phyloP scores from a whole-genome alignment of 2,113 vertebrate genomes.

The Corynorhinus townsendii region DNA sequence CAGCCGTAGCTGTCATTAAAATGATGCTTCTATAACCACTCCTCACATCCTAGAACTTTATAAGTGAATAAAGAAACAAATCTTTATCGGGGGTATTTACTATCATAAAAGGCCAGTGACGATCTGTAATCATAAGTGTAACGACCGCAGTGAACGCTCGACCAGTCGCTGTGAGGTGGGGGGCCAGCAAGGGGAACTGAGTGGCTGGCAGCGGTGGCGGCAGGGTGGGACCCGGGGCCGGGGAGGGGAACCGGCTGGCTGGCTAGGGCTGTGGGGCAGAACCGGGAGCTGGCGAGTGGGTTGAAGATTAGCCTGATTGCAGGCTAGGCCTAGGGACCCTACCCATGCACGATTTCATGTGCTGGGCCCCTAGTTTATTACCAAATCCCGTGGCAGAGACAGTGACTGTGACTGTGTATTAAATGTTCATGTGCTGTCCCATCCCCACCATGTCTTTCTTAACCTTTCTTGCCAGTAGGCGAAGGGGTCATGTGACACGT shows the following conservation, averaged over 20 bases:
- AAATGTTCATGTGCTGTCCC: neutral
- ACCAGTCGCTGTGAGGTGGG: no score
- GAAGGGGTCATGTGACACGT: neutral
- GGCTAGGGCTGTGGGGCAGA: no score
- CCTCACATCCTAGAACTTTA: neutral
- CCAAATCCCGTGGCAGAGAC: neutral
- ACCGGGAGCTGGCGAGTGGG: no score
- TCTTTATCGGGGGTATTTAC: neutral
- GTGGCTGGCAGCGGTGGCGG: no score
- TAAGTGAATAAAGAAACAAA: slow-evolving; percentile 7
- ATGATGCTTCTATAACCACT: neutral
- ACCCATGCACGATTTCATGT: no score
- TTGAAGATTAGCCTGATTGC: no score
- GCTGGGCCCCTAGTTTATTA: neutral
- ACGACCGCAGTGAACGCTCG: no score
- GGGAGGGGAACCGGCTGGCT: no score
- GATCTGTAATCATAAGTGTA: no score
- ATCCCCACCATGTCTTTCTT: neutral
- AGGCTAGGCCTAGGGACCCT: no score
- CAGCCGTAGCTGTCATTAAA: slow-evolving; percentile 31
- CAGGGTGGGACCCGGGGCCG: no score
- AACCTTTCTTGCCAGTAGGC: neutral
- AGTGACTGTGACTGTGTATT: neutral
- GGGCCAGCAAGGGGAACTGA: no score
- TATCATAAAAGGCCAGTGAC: neutral